Evolutionary conservation across 2,888 invertebrate species (phyloP).

Genomic region (Harmothoe impar): DNA sequence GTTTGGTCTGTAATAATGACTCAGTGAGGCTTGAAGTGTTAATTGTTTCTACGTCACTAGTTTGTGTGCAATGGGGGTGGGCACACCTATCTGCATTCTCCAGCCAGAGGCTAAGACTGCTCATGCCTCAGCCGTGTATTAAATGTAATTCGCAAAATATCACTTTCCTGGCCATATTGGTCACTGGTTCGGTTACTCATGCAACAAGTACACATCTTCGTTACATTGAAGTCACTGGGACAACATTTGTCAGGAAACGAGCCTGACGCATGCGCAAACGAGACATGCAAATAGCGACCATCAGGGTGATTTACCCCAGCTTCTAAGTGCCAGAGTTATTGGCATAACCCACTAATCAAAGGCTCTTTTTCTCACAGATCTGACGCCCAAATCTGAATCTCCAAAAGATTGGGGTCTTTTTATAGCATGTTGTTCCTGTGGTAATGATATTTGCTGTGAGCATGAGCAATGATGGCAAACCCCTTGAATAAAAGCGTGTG

Average conservation of each 20-base stretch:
- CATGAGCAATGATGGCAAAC: background rate
- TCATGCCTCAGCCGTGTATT: too few species aligned
- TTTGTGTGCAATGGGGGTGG: too few species aligned
- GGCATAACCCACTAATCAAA: background rate
- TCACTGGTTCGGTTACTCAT: too few species aligned
- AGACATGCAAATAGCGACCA: background rate
- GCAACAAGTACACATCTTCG: too few species aligned
- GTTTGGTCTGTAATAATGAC: too few species aligned
- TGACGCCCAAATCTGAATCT: background rate
- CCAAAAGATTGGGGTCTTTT: background rate
- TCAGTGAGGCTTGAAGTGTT: too few species aligned
- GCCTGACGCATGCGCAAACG: background rate
- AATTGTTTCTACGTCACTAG: too few species aligned
- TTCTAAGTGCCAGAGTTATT: background rate
- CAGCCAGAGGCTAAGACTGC: too few species aligned
- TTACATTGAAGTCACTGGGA: too few species aligned
- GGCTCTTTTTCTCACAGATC: background rate
- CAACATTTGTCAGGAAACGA: background rate
- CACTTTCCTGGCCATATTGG: too few species aligned
- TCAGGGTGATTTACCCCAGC: background rate
- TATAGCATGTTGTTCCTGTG: background rate
- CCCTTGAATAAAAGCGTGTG: background rate
- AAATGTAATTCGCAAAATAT: too few species aligned
- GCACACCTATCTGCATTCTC: too few species aligned
- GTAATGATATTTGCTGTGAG: conserved; percentile 9